Evolutionary conservation across 1,140 invertebrate species (phyloP).

Genomic region (Dryas iulia): DNA sequence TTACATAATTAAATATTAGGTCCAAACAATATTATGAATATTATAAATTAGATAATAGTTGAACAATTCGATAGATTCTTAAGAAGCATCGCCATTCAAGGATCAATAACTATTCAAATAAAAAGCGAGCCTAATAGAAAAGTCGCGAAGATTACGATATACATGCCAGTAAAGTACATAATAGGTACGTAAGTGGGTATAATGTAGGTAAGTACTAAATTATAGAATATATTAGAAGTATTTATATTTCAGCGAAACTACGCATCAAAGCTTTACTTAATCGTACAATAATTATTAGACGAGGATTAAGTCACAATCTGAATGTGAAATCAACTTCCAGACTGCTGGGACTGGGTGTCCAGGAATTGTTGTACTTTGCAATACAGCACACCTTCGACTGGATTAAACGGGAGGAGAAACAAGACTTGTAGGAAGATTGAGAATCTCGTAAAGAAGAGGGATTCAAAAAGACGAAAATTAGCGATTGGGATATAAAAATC

Average conservation of each 20-base stretch:
- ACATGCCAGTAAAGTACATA: conserved; percentile 72
- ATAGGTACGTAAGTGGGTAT: conserved; percentile 71
- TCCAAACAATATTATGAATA: conserved; percentile 25
- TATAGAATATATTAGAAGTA: conserved; percentile 74
- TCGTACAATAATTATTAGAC: conserved; percentile 65
- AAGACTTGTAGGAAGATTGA: conserved; percentile 17
- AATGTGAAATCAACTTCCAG: conserved; percentile 64
- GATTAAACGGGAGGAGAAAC: conserved; percentile 23
- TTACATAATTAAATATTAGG: conserved; percentile 26
- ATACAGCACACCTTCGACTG: conserved; percentile 39
- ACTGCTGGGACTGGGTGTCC: conserved; percentile 45
- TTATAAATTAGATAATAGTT: conserved; percentile 37
- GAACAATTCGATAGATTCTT: conserved; percentile 38
- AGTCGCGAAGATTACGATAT: conserved; percentile 66
- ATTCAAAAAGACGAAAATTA: conserved; percentile 12
- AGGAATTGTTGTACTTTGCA: not conserved
- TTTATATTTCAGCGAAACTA: conserved; percentile 75
- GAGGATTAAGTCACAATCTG: conserved; percentile 59
- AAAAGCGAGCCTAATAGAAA: conserved; percentile 69
- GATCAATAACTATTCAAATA: conserved; percentile 38
- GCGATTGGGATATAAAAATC: conserved; percentile 38
- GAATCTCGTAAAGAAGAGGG: not conserved
- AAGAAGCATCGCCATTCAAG: conserved; percentile 67
- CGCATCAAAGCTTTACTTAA: conserved; percentile 75
- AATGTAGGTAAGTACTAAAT: conserved; percentile 76